These are phyloP conservation scores for Anolis carolinensis DNA, from an alignment of 2,113 vertebrate genomes.

Conservation along the genomic window DNA sequence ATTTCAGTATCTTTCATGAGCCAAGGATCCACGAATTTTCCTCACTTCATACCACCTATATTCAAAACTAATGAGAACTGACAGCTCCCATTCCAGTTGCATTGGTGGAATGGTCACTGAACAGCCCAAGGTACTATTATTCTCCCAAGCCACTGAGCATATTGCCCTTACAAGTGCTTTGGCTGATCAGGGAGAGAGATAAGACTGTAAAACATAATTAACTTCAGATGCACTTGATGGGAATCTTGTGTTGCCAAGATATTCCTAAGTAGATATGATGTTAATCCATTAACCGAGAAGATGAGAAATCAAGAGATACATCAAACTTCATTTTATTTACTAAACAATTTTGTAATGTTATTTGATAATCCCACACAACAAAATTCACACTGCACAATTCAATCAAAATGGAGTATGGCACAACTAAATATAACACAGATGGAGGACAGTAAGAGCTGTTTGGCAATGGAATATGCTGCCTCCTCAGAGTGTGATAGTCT, in stretches of 20 bases:
- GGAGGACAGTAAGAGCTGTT: no score
- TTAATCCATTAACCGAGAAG: background rate
- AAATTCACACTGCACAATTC: no score
- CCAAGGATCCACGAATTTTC: background rate
- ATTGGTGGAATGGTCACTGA: background rate
- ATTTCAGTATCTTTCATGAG: background rate
- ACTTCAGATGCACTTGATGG: background rate
- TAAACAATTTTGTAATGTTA: background rate
- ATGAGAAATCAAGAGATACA: background rate
- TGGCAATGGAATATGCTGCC: no score
- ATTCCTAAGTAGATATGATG: background rate
- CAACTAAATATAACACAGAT: background rate
- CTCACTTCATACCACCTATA: background rate
- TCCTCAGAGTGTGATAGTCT: no score
- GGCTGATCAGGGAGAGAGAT: background rate
- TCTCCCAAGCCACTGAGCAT: background rate
- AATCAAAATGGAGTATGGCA: no score
- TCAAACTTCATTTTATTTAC: background rate
- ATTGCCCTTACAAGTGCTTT: background rate
- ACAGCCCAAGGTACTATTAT: background rate
- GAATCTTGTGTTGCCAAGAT: rapidly evolving
- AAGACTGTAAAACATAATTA: background rate
- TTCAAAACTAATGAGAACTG: background rate
- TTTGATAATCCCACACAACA: background rate
- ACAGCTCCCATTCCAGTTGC: background rate